These are phyloP conservation scores for Chanos chanos DNA, from an alignment of 2,797 vertebrate species.

Conservation along the genomic window DNA sequence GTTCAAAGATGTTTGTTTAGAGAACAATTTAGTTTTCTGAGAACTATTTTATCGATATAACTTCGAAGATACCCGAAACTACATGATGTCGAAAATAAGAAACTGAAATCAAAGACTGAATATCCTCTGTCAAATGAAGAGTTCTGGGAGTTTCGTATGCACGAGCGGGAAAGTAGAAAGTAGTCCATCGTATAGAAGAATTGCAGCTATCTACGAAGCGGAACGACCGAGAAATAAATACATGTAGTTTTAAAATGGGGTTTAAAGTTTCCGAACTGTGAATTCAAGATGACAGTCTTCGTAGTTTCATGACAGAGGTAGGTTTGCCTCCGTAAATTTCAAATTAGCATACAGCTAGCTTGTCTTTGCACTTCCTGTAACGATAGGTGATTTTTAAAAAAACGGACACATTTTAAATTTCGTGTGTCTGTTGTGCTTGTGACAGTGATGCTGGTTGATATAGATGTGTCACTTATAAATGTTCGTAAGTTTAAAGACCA, in stretches of 20 bases:
- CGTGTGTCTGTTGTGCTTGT: too few relatives aligned
- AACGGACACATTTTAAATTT: slow-evolving; percentile 3
- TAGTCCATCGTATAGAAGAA: slow-evolving; percentile 1
- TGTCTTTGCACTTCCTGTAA: slow-evolving; percentile 24
- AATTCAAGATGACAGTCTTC: too few relatives aligned
- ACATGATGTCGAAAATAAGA: slow-evolving; percentile 46
- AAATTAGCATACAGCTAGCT: too few relatives aligned
- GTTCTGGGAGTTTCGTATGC: slow-evolving; percentile 1
- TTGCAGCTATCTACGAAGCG: background rate
- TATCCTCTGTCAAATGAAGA: slow-evolving; percentile 25
- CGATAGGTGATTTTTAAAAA: slow-evolving; percentile 6
- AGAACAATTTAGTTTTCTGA: too few relatives aligned
- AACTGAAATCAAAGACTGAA: slow-evolving; percentile 21
- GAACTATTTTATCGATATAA: slow-evolving; percentile 15
- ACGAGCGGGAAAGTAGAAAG: slow-evolving; percentile 56
- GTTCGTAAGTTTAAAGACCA: too few relatives aligned
- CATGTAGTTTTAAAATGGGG: too few relatives aligned
- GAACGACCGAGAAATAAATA: too few relatives aligned
- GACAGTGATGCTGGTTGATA: too few relatives aligned
- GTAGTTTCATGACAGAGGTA: too few relatives aligned
- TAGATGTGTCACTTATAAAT: too few relatives aligned
- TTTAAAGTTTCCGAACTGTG: too few relatives aligned
- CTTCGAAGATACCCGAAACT: background rate
- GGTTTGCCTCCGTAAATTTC: too few relatives aligned
- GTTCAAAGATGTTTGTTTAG: background rate